These are phyloP conservation scores for Phasia obesa DNA, from an alignment of 2,888 invertebrate genomes.

Conservation along the genomic window DNA sequence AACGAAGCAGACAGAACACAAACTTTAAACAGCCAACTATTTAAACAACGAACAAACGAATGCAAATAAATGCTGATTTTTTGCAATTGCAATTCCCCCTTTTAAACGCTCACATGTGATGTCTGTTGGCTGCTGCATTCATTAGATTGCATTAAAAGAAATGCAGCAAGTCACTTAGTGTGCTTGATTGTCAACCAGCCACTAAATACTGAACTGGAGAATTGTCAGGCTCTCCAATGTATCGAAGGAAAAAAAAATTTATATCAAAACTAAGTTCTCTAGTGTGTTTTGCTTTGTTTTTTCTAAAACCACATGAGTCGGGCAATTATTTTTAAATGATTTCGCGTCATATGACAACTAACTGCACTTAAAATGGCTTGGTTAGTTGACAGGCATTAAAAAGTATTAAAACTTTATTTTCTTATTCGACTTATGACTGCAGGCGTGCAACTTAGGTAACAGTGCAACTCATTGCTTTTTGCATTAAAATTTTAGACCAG, in stretches of 20 bases:
- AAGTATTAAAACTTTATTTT: slow-evolving; percentile 9
- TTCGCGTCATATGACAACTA: slow-evolving; percentile 68
- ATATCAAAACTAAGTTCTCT: slow-evolving; percentile 49
- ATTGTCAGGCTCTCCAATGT: slow-evolving; percentile 53
- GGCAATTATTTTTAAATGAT: slow-evolving; percentile 74
- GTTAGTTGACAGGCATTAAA: slow-evolving; percentile 7
- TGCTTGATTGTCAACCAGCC: slow-evolving; percentile 28
- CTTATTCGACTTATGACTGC: too few species aligned
- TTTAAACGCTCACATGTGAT: slow-evolving; percentile 34
- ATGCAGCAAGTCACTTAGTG: slow-evolving; percentile 40
- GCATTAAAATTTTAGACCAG: too few species aligned
- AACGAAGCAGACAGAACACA: slow-evolving; percentile 1
- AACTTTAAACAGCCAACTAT: slow-evolving; percentile 14
- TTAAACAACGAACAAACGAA: slow-evolving; percentile 27
- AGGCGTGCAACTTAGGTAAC: too few species aligned
- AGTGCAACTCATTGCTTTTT: too few species aligned
- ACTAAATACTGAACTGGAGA: slow-evolving; percentile 43
- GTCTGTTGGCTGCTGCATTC: slow-evolving; percentile 59
- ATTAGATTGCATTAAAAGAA: slow-evolving; percentile 43
- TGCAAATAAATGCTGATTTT: slow-evolving; percentile 18
- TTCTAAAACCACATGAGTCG: slow-evolving; percentile 70
- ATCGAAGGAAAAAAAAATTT: slow-evolving; percentile 13
- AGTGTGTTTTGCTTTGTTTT: slow-evolving; percentile 64
- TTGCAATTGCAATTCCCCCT: slow-evolving; percentile 44
- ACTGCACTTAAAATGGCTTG: slow-evolving; percentile 58